Conservation (phyloP, 1,140 invertebrate genomes). For the Gonioctena quinquepunctata region DNA sequence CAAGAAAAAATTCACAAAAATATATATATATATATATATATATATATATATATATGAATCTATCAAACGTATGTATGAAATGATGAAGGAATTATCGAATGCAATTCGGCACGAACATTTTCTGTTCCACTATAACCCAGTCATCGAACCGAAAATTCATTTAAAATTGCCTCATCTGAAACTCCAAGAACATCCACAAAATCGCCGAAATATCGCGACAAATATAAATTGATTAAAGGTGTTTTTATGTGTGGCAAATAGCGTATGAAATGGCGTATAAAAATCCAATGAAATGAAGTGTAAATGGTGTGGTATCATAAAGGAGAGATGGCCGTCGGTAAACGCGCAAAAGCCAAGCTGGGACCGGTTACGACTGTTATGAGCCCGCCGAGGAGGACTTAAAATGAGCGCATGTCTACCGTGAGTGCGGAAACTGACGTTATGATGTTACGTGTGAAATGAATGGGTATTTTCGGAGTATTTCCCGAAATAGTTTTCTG, state of each 20-base stretch:
- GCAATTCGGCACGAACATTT: too few relatives aligned
- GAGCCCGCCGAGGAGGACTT: slow-evolving; percentile 31
- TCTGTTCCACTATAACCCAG: too few relatives aligned
- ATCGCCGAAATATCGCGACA: neutral
- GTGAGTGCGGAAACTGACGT: neutral
- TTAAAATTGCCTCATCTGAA: neutral
- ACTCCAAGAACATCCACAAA: neutral
- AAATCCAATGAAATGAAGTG: slow-evolving; percentile 50
- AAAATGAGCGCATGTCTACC: neutral
- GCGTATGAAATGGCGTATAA: slow-evolving; percentile 40
- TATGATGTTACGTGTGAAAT: too few relatives aligned
- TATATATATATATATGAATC: too few relatives aligned
- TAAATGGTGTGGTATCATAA: slow-evolving; percentile 50
- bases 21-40: too few relatives aligned
- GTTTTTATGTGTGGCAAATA: slow-evolving; percentile 37
- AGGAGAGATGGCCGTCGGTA: slow-evolving; percentile 47
- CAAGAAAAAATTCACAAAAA: too few relatives aligned
- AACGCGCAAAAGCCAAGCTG: slow-evolving; percentile 38
- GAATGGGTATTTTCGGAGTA: too few relatives aligned
- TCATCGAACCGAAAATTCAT: neutral
- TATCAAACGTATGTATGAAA: too few relatives aligned
- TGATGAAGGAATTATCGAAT: too few relatives aligned
- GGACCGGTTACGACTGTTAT: slow-evolving; percentile 46
- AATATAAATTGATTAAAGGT: slow-evolving; percentile 17
- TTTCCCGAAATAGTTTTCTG: too few relatives aligned